A percentile compares a stretch with the other conserved stretches of the same genome.
phyloP scores from a whole-genome alignment of 2,888 invertebrate species.

The Eugnorisma glareosa region DNA sequence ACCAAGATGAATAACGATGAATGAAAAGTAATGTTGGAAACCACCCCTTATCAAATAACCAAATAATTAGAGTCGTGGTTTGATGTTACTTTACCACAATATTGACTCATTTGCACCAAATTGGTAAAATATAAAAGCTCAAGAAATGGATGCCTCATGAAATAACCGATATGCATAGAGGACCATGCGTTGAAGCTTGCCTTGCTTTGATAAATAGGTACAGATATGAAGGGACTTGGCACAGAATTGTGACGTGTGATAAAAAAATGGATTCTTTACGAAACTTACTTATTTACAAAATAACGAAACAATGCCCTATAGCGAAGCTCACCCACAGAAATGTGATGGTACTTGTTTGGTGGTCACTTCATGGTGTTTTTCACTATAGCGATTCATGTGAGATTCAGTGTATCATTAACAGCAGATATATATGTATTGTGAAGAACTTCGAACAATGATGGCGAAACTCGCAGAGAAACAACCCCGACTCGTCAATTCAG shows the following conservation, averaged over 20 bases:
- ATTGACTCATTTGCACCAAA: too few species aligned
- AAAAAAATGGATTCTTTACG: neutral
- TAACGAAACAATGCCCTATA: neutral
- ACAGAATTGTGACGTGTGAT: neutral
- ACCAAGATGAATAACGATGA: too few species aligned
- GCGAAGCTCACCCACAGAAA: neutral
- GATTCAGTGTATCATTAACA: neutral
- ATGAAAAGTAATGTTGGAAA: too few species aligned
- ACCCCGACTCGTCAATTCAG: neutral
- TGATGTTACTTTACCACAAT: too few species aligned
- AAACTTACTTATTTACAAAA: too few species aligned
- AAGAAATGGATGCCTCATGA: neutral
- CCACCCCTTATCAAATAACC: too few species aligned
- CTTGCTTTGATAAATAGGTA: too few species aligned
- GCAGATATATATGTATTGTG: neutral
- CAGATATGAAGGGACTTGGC: neutral
- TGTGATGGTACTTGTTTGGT: neutral
- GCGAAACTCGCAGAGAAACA: neutral
- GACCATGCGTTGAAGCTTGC: neutral
- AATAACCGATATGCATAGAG: neutral
- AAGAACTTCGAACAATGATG: neutral
- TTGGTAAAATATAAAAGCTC: neutral
- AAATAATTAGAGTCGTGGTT: too few species aligned
- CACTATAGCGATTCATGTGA: neutral
- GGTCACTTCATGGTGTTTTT: neutral